phyloP scores from a whole-genome alignment of 1,140 invertebrate genomes.

The Trypoxylus dichotomus region DNA sequence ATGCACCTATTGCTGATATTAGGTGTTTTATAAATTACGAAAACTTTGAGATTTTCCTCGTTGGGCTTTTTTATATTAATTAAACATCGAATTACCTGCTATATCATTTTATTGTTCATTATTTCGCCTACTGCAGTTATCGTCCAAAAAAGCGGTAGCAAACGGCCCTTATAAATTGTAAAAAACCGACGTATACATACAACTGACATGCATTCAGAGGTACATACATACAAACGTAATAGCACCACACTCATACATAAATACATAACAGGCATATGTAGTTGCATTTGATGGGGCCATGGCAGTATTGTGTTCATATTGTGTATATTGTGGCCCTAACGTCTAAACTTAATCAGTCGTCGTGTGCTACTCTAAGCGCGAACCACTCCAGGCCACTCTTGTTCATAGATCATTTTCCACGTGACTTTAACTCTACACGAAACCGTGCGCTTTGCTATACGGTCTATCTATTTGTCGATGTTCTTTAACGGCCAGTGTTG shows the following conservation, averaged over 20 bases:
- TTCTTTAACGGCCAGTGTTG: background rate
- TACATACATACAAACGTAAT: background rate
- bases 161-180: background rate
- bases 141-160: background rate
- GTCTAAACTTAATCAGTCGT: constrained; percentile 30
- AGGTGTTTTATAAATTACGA: no score
- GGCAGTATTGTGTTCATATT: constrained; percentile 21
- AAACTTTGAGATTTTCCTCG: no score
- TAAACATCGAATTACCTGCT: no score
- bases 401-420: constrained; percentile 28
- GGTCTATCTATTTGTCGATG: background rate
- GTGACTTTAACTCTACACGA: constrained; percentile 8
- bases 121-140: no score
- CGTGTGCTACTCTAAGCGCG: constrained; percentile 27
- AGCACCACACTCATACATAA: background rate
- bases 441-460: background rate
- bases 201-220: no score
- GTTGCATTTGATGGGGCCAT: constrained; percentile 12
- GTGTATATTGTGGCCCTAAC: constrained; percentile 25
- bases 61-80: no score
- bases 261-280: background rate
- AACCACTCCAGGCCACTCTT: constrained; percentile 23
- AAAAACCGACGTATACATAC: background rate
- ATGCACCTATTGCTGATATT: no score
- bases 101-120: no score